Evolutionary conservation across 1,140 invertebrate species (phyloP).

Genomic region (Diabrotica virgifera): DNA sequence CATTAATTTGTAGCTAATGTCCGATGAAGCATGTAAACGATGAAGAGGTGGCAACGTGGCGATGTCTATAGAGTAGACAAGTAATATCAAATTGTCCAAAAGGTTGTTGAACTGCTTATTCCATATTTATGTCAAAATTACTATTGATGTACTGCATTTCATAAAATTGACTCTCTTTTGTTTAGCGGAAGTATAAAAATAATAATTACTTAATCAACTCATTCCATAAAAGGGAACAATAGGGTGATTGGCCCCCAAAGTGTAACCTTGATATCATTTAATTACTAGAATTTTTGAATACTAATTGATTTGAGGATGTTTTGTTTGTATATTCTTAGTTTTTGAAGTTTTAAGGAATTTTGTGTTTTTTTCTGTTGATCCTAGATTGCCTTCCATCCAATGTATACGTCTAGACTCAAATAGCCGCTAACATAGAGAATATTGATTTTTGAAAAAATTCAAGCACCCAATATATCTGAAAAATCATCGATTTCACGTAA

Average conservation of each 20-base stretch:
- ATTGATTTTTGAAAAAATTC: too few species aligned
- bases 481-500: too few species aligned
- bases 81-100: conserved; percentile 9
- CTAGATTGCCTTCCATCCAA: too few species aligned
- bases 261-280: neutral
- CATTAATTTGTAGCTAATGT: neutral
- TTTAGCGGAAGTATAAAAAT: conserved; percentile 10
- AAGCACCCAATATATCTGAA: too few species aligned
- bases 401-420: too few species aligned
- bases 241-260: neutral
- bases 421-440: too few species aligned
- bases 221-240: neutral
- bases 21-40: neutral
- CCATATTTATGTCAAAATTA: conserved; percentile 19
- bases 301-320: too few species aligned
- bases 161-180: conserved; percentile 5
- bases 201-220: conserved; percentile 5
- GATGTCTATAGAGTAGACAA: neutral
- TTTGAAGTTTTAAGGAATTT: too few species aligned
- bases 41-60: neutral
- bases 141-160: neutral
- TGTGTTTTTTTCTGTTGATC: too few species aligned
- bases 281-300: too few species aligned
- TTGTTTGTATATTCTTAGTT: too few species aligned
- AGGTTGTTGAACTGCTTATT: conserved; percentile 20